phyloP scores from a whole-genome alignment of 2,113 vertebrate species.

The Grammomys dolichurus region DNA sequence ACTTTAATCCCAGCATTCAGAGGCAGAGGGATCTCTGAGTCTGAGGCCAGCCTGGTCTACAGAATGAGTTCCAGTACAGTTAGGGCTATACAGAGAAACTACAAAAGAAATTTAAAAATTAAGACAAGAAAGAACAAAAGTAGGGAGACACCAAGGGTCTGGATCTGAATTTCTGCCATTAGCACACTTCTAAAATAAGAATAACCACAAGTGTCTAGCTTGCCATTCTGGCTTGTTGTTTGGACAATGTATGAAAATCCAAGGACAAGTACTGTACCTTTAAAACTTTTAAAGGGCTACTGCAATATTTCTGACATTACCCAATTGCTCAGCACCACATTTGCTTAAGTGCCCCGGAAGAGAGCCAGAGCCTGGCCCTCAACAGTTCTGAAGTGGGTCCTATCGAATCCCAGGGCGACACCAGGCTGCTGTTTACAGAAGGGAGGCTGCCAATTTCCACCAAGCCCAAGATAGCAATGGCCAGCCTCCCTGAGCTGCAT shows the following conservation, averaged over 20 bases:
- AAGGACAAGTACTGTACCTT: constrained; percentile 11
- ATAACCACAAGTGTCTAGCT: not conserved
- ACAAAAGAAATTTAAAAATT: not conserved
- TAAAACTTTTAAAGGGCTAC: constrained; percentile 6
- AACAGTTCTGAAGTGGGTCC: constrained; percentile 79
- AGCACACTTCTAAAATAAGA: constrained; percentile 45
- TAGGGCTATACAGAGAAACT: not conserved
- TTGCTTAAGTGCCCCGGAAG: constrained; percentile 83
- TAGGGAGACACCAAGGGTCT: not conserved
- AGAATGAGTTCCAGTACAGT: not conserved
- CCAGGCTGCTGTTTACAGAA: constrained; percentile 87
- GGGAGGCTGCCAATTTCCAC: constrained; percentile 86
- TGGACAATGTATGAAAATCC: constrained; percentile 20
- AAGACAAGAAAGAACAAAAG: not conserved
- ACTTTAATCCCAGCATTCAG: not conserved
- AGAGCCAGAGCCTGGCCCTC: constrained; percentile 86
- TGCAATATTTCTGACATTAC: constrained; percentile 82
- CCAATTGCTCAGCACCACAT: constrained; percentile 52
- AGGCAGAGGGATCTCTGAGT: not conserved
- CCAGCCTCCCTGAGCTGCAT: constrained; percentile 79
- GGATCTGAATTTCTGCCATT: not conserved
- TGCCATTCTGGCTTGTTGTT: constrained; percentile 4
- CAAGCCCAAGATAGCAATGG: constrained; percentile 81
- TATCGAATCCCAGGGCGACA: constrained; percentile 77
- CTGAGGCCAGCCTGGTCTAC: not conserved